phyloP scores from a whole-genome alignment of 2,113 vertebrate genomes.

The Marmota flaviventris region DNA sequence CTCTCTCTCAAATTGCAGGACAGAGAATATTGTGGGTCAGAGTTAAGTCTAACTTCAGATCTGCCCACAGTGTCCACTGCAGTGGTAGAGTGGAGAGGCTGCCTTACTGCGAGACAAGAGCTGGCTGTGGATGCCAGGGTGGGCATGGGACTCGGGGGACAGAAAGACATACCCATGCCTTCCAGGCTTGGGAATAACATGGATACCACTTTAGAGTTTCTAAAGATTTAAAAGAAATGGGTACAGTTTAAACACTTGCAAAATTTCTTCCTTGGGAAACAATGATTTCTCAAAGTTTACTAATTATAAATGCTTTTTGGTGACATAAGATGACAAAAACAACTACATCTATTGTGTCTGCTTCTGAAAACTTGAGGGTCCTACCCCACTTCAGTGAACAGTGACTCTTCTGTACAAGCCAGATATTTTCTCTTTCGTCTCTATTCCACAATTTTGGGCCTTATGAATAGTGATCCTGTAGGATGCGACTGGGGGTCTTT shows the following conservation, averaged over 20 bases:
- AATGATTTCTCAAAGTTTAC: background rate
- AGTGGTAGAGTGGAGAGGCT: background rate
- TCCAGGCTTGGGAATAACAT: fast-evolving
- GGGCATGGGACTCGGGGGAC: background rate
- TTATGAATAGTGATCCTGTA: fast-evolving
- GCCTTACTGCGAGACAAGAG: background rate
- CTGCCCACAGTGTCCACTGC: background rate
- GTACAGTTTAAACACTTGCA: background rate
- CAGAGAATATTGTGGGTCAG: background rate
- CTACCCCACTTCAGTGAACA: fast-evolving
- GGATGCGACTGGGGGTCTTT: background rate
- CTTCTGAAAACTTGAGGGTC: background rate
- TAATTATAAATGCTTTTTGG: background rate
- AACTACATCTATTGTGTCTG: background rate
- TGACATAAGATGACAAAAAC: background rate
- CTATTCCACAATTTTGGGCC: fast-evolving
- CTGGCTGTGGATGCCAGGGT: background rate
- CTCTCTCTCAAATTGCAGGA: background rate
- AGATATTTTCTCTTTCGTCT: background rate
- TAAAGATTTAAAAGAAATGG: fast-evolving
- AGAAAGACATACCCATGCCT: background rate
- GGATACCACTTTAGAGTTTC: background rate
- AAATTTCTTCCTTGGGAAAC: background rate
- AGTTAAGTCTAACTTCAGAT: too few species aligned
- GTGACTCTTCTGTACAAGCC: fast-evolving